Evolutionary conservation across 1,140 invertebrate species (phyloP).

Genomic region (Probaryconus sp.): DNA sequence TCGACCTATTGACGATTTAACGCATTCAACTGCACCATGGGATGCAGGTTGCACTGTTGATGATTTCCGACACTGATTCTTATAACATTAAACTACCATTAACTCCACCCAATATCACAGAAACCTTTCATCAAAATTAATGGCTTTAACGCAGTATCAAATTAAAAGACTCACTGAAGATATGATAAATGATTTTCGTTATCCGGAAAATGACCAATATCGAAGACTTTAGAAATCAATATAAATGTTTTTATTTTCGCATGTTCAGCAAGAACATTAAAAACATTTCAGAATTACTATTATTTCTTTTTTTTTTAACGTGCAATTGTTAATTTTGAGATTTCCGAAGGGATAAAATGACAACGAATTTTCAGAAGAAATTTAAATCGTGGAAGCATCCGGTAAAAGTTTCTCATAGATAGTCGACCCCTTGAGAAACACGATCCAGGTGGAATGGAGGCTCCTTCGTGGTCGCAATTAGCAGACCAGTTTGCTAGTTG

Average conservation of each 20-base stretch:
- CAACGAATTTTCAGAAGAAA: background rate
- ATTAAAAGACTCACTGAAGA: background rate
- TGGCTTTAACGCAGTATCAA: too few relatives aligned
- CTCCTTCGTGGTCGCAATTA: constrained; percentile 52
- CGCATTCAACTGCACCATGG: constrained; percentile 72
- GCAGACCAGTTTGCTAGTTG: constrained; percentile 40
- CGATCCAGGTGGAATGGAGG: constrained; percentile 52
- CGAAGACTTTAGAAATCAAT: too few relatives aligned
- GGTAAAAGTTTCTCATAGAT: constrained; percentile 38
- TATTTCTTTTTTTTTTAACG: too few relatives aligned
- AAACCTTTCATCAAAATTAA: constrained; percentile 1
- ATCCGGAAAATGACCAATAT: too few relatives aligned
- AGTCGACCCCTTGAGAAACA: constrained; percentile 47
- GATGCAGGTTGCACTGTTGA: constrained; percentile 71
- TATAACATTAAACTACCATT: constrained; percentile 34
- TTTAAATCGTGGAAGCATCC: constrained; percentile 4
- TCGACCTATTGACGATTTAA: constrained; percentile 68
- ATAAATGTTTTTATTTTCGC: too few relatives aligned
- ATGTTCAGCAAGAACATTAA: too few relatives aligned
- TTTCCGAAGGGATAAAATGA: too few relatives aligned
- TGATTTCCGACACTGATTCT: constrained; percentile 29
- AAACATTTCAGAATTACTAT: too few relatives aligned
- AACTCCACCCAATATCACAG: constrained; percentile 18
- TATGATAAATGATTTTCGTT: too few relatives aligned
- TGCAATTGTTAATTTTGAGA: too few relatives aligned